Evolutionary conservation across 2,113 vertebrate genomes (phyloP).

Genomic region (Peromyscus polionotus): DNA sequence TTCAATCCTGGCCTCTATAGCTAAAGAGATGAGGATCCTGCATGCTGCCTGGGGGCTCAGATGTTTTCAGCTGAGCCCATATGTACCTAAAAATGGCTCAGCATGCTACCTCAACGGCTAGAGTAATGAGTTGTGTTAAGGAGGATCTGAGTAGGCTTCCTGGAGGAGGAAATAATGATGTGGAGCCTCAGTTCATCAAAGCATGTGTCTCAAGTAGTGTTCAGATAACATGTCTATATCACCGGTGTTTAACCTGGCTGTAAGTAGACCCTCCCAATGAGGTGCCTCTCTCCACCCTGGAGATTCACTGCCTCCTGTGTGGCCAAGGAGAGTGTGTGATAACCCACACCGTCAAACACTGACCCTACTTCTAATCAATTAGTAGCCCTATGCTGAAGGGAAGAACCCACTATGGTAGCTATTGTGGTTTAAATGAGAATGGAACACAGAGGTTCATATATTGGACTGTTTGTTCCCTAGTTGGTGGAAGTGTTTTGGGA

Average conservation of each 20-base stretch:
- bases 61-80: background rate
- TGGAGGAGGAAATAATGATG: background rate
- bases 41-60: background rate
- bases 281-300: no score
- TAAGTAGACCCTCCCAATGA: background rate
- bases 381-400: background rate
- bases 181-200: fast-evolving
- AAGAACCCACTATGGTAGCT: background rate
- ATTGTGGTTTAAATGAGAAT: background rate
- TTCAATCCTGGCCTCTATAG: background rate
- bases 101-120: background rate
- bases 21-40: background rate
- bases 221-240: background rate
- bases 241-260: no score
- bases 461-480: no score
- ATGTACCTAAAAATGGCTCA: no score
- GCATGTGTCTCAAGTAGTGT: background rate
- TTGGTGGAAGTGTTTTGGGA: background rate
- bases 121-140: background rate
- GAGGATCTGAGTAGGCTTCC: background rate
- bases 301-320: no score
- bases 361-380: no score
- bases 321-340: background rate
- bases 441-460: background rate
- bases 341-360: background rate